Base-by-base conservation (phyloP, 2,797 vertebrate species). In the Psittacula derbiana region DNA sequence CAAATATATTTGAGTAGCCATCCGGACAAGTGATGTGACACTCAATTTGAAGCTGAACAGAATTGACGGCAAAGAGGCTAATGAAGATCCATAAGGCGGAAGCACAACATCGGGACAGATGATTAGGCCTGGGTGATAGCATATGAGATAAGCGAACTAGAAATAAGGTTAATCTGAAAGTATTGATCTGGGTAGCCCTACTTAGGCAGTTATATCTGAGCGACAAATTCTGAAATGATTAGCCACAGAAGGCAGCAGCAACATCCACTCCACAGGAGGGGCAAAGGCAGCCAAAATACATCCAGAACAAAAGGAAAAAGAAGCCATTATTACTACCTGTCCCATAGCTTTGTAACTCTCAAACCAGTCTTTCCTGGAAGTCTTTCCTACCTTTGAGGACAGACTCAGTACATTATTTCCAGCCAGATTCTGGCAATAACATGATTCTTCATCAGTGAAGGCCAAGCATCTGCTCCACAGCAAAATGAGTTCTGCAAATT, bases 161-260 rank as follows among this genome's bases (percentile, higher is more conserved):
- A 93, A 87, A 82, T 49, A 87, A 91, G 65, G 24, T 74, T 70
- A 76, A 92, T 71, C 40, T 86, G 71, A 67, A 92, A 87, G 73
- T 93, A 95, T 36, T 67, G 40, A 92, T 87, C 61, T 76, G 31
- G 14, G 47, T 84, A 90, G 66, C 81, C 55, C 60, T 73, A 41
- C 24, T 76, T 80, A 38, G 23, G 38, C 0, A 1, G 72, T 43
- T 87, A 33, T 27, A 93, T 49, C 44, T n/a, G n/a, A 81, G 55
- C 66, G 69, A 71, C 52, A 82, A 41, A 88, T 86, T 84, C 92
- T 82, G 44, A 89, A 80, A 53, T 71, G 85, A 71, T 25, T 74
- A 38, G 52, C 16, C 49, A 61, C 7, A 50, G 69, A 78, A 88
- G 21, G 38, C 6, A 1, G 19, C 13, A 58, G 71, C 64, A 76